Base-by-base conservation (phyloP, 2,888 invertebrate genomes). In the Danaus chrysippus region DNA sequence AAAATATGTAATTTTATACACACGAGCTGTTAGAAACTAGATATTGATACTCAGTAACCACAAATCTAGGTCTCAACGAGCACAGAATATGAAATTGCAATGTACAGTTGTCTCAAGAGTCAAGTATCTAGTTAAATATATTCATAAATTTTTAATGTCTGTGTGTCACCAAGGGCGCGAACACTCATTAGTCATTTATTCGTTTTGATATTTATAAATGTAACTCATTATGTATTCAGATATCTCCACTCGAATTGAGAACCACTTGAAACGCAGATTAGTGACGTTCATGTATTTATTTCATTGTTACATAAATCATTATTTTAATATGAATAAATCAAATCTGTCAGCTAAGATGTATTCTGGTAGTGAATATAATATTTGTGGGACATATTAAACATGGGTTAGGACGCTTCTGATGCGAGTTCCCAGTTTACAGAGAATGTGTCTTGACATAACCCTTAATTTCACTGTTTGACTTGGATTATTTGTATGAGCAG, bases 181-280 rank as follows among this genome's bases (percentile, higher is more conserved):
- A 78, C 71, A 71, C 70, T 69, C 49, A 49, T 49, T 6, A 46
- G n/a, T 46, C 13, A 46, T n/a, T 75, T 74, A 71, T 72, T 66
- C 70, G 49, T 59, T 68, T 71, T 62, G 62, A 67, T 71, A 70
- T 74, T 75, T 74, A 81, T 83, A 80, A 82, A 86, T 84, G 82
- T 82, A 78, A 68, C 63, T 70, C 81, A 84, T 84, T 82, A 82
- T 68, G 82, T 79, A 83, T 81, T 82, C 79, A 69, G 75, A 78
- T 76, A 76, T 76, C 72, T 76, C 69, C 71, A 80, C 80, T 76
- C 72, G 71, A 77, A 79, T 78, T 75, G 71, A 71, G 70, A 75
- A 76, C 70, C 81, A 82, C 87, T 87, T 77, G 76, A 84, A 69
- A 76, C 80, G 82, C 67, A 81, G 82, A 88, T 88, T 88, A 83